Conservation (phyloP, 1,140 invertebrate species). For the Caenorhabditis latens region DNA sequence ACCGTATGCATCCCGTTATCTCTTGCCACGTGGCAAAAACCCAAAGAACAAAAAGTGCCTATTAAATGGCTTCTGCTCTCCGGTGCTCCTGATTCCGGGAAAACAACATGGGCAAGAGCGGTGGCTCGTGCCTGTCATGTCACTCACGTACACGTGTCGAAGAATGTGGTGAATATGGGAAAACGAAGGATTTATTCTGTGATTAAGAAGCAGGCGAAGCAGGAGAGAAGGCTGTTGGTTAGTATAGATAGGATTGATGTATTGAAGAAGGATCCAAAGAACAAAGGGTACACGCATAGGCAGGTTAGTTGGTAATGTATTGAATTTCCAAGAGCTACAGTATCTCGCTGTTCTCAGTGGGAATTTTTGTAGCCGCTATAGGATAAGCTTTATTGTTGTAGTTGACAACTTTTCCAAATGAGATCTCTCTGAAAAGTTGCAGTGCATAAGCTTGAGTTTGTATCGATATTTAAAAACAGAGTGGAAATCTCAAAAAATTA, state of each 20-base stretch:
- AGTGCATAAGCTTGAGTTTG: too few species aligned
- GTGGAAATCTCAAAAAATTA: too few species aligned
- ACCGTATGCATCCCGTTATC: conserved; percentile 14
- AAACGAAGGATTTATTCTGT: conserved; percentile 8
- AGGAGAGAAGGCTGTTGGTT: neutral
- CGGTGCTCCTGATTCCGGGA: neutral
- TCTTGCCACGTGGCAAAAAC: conserved; percentile 30
- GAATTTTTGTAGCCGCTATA: too few species aligned
- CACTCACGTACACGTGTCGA: conserved; percentile 14
- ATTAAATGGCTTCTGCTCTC: neutral
- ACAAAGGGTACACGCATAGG: conserved; percentile 4
- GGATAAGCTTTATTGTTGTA: too few species aligned
- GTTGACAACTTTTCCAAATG: too few species aligned
- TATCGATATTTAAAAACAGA: too few species aligned
- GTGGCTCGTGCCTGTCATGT: conserved; percentile 5
- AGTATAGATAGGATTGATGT: conserved; percentile 45
- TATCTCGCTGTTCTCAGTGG: too few species aligned
- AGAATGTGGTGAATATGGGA: conserved; percentile 45
- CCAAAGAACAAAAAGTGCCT: neutral
- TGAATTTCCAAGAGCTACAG: too few species aligned
- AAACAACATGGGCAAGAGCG: conserved; percentile 33
- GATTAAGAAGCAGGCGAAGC: neutral
- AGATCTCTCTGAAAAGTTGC: too few species aligned
- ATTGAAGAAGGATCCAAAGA: conserved; percentile 15
- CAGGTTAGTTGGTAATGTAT: neutral